Percentiles rank a stretch among this genome's conserved stretches.
These are phyloP conservation scores for Merluccius polli DNA, from an alignment of 2,797 vertebrate species.

Conservation along the genomic window DNA sequence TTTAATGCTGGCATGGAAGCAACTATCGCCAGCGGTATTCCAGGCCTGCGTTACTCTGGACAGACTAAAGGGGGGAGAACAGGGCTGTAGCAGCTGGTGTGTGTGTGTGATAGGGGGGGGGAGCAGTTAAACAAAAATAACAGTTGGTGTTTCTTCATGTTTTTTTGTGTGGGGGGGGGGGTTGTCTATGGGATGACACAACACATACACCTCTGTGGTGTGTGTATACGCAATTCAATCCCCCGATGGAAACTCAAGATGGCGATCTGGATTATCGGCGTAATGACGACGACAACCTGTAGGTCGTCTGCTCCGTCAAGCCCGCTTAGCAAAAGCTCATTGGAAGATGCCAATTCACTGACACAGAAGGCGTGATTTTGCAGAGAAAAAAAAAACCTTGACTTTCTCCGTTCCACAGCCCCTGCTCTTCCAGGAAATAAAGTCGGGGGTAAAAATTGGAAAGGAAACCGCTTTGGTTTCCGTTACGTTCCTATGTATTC, in stretches of 20 bases:
- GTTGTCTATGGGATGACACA: constrained; percentile 35
- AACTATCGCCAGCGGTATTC: constrained; percentile 37
- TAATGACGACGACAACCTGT: constrained; percentile 53
- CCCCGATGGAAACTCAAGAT: constrained; percentile 38
- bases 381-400: too few relatives aligned
- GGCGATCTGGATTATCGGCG: constrained; percentile 47
- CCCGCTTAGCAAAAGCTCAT: constrained; percentile 9
- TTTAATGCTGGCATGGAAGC: constrained; percentile 26
- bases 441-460: too few relatives aligned
- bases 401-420: too few relatives aligned
- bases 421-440: too few relatives aligned
- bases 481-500: too few relatives aligned
- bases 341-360: too few relatives aligned
- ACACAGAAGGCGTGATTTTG: too few relatives aligned
- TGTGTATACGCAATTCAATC: constrained; percentile 38
- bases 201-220: constrained; percentile 26
- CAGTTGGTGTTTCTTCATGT: constrained; percentile 36
- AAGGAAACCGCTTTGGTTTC: too few relatives aligned
- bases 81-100: constrained; percentile 26
- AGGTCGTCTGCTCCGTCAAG: not conserved
- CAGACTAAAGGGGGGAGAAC: not conserved
- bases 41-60: constrained; percentile 28
- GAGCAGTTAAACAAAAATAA: constrained; percentile 58
- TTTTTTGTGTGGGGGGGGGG: too few relatives aligned
- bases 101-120: too few relatives aligned